Conservation (phyloP, 1,140 invertebrate genomes). For the Drosophila grimshawi region DNA sequence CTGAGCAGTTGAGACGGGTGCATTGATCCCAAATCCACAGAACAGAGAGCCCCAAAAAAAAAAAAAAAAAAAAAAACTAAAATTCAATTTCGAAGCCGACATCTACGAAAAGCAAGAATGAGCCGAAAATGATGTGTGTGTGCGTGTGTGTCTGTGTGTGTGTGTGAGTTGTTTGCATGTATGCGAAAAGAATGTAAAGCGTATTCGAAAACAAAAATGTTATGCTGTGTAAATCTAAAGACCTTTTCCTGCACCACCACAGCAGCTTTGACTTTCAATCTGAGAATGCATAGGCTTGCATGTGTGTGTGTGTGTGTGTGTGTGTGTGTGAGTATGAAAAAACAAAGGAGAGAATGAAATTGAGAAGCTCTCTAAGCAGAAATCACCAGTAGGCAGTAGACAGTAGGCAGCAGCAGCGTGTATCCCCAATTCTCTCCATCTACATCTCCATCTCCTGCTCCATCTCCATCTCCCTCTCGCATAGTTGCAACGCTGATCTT, state of each 20-base stretch:
- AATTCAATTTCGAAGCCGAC: slow-evolving; percentile 28
- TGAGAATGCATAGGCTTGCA: slow-evolving; percentile 1
- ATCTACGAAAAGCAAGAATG: slow-evolving; percentile 34
- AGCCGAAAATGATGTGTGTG: slow-evolving; percentile 5
- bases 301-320: slow-evolving; percentile 6
- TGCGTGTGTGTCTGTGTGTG: slow-evolving; percentile 5
- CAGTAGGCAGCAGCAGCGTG: not conserved
- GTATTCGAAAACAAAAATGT: slow-evolving; percentile 40
- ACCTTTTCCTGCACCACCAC: slow-evolving; percentile 7
- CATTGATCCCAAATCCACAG: slow-evolving; percentile 59
- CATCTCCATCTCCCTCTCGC: slow-evolving; percentile 11
- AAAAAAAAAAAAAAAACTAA: not conserved
- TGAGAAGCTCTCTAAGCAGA: slow-evolving; percentile 19
- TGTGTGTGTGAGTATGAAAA: slow-evolving; percentile 3
- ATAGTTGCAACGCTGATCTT: slow-evolving; percentile 22
- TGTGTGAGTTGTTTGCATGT: slow-evolving; percentile 20
- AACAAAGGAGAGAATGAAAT: not conserved
- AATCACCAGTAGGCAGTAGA: slow-evolving; percentile 12
- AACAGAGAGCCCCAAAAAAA: slow-evolving; percentile 9
- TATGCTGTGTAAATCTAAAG: slow-evolving; percentile 45
- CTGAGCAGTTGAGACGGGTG: slow-evolving; percentile 24
- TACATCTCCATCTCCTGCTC: not conserved
- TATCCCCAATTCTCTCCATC: not conserved
- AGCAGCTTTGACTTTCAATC: not conserved
- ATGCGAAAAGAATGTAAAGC: slow-evolving; percentile 39